Evolutionary conservation across 2,797 vertebrate genomes (phyloP).

Genomic region (Crocidura indochinensis): DNA sequence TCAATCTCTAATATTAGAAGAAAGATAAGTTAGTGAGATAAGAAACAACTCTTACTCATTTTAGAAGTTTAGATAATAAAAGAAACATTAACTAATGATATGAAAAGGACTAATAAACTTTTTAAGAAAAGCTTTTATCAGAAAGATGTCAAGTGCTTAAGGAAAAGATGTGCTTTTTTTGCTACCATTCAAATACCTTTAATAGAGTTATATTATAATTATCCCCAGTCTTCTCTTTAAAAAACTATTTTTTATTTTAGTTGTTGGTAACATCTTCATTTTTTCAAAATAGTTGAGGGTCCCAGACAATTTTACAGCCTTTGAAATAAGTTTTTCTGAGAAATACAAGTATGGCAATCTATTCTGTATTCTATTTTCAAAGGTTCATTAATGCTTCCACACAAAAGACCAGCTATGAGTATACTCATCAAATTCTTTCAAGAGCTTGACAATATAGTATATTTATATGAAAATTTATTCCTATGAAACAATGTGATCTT

Average conservation of each 20-base stretch:
- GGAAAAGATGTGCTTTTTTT: conserved; percentile 23
- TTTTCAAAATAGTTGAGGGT: conserved; percentile 1
- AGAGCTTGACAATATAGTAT: background rate
- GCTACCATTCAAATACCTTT: conserved; percentile 6
- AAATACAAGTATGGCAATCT: background rate
- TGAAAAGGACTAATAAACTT: conserved; percentile 19
- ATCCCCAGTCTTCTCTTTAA: background rate
- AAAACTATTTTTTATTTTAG: background rate
- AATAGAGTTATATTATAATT: background rate
- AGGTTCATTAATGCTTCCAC: background rate
- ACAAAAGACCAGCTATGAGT: background rate
- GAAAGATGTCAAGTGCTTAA: background rate
- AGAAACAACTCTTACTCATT: background rate
- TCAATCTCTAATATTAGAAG: conserved; percentile 14
- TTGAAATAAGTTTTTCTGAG: background rate
- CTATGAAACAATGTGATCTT: too few relatives aligned
- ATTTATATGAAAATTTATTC: too few relatives aligned
- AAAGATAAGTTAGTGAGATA: background rate
- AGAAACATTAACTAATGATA: conserved; percentile 19
- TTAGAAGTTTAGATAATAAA: background rate
- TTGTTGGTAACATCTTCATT: background rate
- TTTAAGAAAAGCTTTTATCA: background rate
- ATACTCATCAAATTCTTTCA: background rate
- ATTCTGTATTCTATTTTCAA: background rate
- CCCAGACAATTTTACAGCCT: accelerated